Evolutionary conservation across 1,140 invertebrate species (phyloP), one percentile per base, ranked within the genome.

Genomic region (Leptoteleia sp.): DNA sequence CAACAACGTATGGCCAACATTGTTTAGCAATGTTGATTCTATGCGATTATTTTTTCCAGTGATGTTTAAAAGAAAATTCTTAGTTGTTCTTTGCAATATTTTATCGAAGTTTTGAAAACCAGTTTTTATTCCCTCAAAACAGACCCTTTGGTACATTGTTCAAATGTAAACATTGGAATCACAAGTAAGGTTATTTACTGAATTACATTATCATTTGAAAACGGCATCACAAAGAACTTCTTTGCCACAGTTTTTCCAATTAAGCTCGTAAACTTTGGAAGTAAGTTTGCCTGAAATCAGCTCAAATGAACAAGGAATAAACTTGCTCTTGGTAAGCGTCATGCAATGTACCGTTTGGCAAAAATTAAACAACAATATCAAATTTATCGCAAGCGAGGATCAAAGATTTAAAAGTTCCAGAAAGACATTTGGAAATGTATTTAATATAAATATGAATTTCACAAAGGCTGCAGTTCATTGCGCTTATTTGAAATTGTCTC

Each of bases 221-320:
- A 37, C 48, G 48, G 22, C 31, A 37, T 47, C 57, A 43, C 57
- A 61, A 61, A 48, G 57, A 61, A 27, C 57, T 61, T 47, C 17
- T 48, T 61, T 47, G 17, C 17, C 31, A 8, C 29, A 61, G 40
- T 61, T 61, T 55, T 61, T 37, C 57, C 57, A 61, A 61, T 61
- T 61, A 47, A 61, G 31, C n/a, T 11, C 5, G 29, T 25, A 11
- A 61, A 61, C 57, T 61, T 61, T 37, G 17, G 4, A 11, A 47
- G 42, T 16, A 61, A 61, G 3, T 47, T 27, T 15, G 0, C 42
- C 7, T 25, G 8, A n/a, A 43, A 31, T 37, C 38, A 16, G 12
- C 35, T 38, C 33, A 38, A 62, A 37, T 48, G 57, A 33, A 48
- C 57, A 17, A 4, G 22, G 13, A 38, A 29, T 48, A 27, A 62